These are phyloP conservation scores for Pseudorasbora parva DNA, from an alignment of 2,113 vertebrate genomes.

Conservation along the genomic window DNA sequence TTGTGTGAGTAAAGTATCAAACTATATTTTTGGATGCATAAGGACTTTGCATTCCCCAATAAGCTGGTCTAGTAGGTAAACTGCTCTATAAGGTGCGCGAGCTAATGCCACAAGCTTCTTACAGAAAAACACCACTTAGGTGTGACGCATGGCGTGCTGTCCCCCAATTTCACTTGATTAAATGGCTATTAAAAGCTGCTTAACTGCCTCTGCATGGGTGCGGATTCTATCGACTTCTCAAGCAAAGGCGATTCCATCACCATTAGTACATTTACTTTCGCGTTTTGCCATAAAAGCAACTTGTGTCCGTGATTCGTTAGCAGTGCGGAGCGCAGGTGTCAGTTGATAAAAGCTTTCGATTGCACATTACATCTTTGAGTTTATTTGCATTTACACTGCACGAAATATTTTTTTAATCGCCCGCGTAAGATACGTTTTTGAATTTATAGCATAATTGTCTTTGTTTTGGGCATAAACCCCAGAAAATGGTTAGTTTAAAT, in stretches of 20 bases:
- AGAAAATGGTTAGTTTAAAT: no score
- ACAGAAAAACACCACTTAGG: slow-evolving; percentile 58
- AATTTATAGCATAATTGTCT: no score
- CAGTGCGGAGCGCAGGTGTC: slow-evolving; percentile 37
- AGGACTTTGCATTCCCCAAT: background rate
- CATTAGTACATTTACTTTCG: slow-evolving; percentile 77
- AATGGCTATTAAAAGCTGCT: slow-evolving; percentile 79
- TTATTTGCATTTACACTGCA: background rate
- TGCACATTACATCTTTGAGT: slow-evolving; percentile 12
- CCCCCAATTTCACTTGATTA: slow-evolving; percentile 77
- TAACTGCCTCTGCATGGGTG: slow-evolving; percentile 59
- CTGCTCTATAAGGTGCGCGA: slow-evolving; percentile 15
- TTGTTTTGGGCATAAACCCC: background rate
- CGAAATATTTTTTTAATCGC: background rate
- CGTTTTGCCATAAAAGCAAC: slow-evolving; percentile 71
- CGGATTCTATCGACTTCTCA: slow-evolving; percentile 60
- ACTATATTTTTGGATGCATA: background rate
- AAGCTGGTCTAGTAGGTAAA: slow-evolving; percentile 21
- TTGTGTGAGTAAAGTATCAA: background rate
- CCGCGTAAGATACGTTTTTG: no score
- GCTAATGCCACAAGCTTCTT: slow-evolving; percentile 66
- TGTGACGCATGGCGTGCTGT: slow-evolving; percentile 58
- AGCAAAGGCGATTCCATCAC: slow-evolving; percentile 72
- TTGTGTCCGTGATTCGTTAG: slow-evolving; percentile 68
- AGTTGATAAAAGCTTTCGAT: slow-evolving; percentile 12